Conservation (phyloP, 2,888 invertebrate genomes). For the Galeopsomyia nigrocyanea region DNA sequence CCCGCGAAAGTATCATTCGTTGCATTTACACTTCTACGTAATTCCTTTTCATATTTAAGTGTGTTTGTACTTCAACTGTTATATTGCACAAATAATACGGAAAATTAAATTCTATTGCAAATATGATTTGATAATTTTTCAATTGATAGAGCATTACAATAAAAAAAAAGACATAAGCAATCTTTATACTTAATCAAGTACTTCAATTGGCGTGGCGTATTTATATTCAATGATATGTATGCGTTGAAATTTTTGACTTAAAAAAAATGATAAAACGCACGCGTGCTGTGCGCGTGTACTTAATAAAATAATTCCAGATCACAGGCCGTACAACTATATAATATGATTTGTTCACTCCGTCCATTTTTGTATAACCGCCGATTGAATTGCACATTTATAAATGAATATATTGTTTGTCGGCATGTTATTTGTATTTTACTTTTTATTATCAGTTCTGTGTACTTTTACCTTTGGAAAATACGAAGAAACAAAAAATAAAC, state of each 20-base stretch:
- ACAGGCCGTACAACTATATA: slow-evolving; percentile 31
- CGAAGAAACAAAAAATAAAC: slow-evolving; percentile 39
- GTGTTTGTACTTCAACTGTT: not conserved
- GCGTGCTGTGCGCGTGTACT: not conserved
- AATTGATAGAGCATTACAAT: slow-evolving; percentile 8
- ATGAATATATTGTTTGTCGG: slow-evolving; percentile 22
- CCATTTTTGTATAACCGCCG: slow-evolving; percentile 47
- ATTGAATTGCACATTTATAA: slow-evolving; percentile 44
- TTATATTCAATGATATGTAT: not conserved
- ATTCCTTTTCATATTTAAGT: slow-evolving; percentile 1
- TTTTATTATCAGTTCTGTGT: slow-evolving; percentile 40
- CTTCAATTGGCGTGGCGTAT: not conserved
- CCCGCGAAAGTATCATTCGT: not conserved
- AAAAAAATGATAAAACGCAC: not conserved
- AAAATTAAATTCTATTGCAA: not conserved
- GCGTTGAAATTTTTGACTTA: not conserved
- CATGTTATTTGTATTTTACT: slow-evolving; percentile 42
- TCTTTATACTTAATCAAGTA: slow-evolving; percentile 18
- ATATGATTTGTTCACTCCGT: slow-evolving; percentile 48
- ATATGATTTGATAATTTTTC: slow-evolving; percentile 3
- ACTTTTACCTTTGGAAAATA: slow-evolving; percentile 41
- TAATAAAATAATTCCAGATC: slow-evolving; percentile 28
- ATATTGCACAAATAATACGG: slow-evolving; percentile 18
- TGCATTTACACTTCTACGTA: not conserved
- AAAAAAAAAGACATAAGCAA: slow-evolving; percentile 9